Evolutionary conservation across 2,888 invertebrate species (phyloP).

Genomic region (Zonitis immaculata): DNA sequence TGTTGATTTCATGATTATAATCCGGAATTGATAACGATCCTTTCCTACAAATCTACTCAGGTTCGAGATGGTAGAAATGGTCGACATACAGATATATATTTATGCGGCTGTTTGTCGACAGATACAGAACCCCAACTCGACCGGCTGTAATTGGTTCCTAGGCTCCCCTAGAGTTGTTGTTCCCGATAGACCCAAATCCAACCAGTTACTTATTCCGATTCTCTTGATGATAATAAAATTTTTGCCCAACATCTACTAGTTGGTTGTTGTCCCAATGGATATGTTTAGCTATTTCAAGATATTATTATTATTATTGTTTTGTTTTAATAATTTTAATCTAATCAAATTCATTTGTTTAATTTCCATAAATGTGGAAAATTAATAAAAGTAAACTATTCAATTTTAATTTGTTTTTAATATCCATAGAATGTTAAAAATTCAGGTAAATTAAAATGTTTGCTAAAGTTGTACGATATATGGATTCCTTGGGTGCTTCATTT

Average conservation of each 20-base stretch:
- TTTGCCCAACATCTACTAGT: conserved; percentile 20
- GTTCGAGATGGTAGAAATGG: conserved; percentile 15
- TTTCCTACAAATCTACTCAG: background rate
- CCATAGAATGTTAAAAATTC: too few species aligned
- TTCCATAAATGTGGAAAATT: too few species aligned
- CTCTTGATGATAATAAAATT: conserved; percentile 32
- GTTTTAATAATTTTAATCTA: too few species aligned
- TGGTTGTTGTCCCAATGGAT: background rate
- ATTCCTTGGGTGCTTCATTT: too few species aligned
- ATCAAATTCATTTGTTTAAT: too few species aligned
- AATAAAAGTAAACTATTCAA: too few species aligned
- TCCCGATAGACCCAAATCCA: conserved; percentile 33
- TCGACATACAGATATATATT: conserved; percentile 39
- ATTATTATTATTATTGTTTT: too few species aligned
- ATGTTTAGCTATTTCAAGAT: too few species aligned
- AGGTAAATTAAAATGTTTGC: too few species aligned
- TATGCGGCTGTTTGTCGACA: conserved; percentile 40
- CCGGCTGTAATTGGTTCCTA: conserved; percentile 40
- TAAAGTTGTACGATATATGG: too few species aligned
- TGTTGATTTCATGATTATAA: background rate
- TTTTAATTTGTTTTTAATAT: too few species aligned
- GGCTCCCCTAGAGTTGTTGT: conserved; percentile 36
- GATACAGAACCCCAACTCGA: conserved; percentile 32
- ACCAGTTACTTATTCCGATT: conserved; percentile 33
- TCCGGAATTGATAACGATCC: background rate